Conservation (phyloP, 2,113 vertebrate genomes). For the Passer domesticus region DNA sequence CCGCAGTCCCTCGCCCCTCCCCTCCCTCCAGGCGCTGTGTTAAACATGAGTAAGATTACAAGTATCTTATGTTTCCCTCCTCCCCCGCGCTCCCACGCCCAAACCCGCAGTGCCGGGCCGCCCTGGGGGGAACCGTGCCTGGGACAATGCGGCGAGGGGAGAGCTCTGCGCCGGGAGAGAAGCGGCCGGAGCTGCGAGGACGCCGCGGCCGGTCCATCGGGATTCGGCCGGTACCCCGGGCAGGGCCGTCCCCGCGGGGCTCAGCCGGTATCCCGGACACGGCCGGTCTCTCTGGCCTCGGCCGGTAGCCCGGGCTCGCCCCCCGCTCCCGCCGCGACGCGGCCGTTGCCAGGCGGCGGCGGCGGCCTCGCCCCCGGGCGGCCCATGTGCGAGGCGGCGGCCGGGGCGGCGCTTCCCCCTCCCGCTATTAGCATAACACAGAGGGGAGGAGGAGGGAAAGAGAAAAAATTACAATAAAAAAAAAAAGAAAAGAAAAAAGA, state of each 20-base stretch:
- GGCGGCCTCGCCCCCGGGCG: neutral
- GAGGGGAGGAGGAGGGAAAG: neutral
- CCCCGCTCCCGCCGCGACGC: neutral
- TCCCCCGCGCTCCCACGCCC: neutral
- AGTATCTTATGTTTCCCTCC: neutral
- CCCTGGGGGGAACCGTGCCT: neutral
- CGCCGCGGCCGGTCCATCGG: neutral
- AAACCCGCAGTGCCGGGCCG: neutral
- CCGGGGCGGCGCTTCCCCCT: neutral
- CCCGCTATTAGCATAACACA: neutral
- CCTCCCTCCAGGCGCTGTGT: neutral
- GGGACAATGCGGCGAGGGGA: neutral
- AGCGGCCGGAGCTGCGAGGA: neutral
- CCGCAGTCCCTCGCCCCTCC: neutral
- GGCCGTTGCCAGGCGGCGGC: conserved; percentile 1
- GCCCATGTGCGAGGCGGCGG: conserved; percentile 21
- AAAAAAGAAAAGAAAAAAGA: neutral
- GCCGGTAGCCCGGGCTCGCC: neutral
- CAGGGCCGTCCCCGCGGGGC: neutral
- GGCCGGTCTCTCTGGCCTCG: neutral
- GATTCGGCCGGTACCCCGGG: too few species aligned
- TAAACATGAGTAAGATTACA: neutral
- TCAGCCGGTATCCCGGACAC: neutral
- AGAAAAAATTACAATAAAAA: neutral
- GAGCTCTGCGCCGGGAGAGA: neutral